Evolutionary conservation across 2,113 vertebrate species (phyloP), one percentile per base, ranked within the genome.

Genomic region (Chamaetylas fuelleborni): DNA sequence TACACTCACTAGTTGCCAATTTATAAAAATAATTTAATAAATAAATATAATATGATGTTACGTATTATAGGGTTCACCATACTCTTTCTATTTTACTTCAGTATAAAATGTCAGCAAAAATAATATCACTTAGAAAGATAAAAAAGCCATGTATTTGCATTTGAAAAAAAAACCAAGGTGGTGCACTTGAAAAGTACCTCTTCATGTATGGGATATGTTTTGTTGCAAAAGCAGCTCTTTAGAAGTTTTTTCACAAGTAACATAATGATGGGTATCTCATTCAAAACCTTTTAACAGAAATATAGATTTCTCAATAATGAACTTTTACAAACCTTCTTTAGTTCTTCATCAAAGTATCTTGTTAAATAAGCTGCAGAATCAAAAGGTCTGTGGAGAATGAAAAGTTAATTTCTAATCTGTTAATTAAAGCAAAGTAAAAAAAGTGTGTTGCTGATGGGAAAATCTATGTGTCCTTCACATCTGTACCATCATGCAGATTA

Each of bases 341-440:
- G 61, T 72, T 93, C 34, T 38, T 69, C 58, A 57, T 92, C 66
- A 93, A 92, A 73, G 76, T 42, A 26, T 70, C 56, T 80, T 91
- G 28, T 70, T 93, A 90, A 96, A 90, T 86, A 93, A 79, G 40
- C 14, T 42, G 40, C 40, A 40, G 77, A 74, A 56, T 78, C 17
- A 56, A 92, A n/a, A 81, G 76, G 25, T 71, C 91, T 38, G 1
- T 62, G 40, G 88, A 86, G 88, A 93, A 74, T 60, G 18, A 86
- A 58, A 94, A 78, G 42, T 76, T 92, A 82, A 91, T 97, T 92
- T 91, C 62, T 73, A 89, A 80, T 61, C 50, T 65, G 25, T 95
- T 95, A 93, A 91, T 91, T 96, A 95, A 94, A 48, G 51, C 79
- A 74, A 92, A 87, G 33, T 48, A 25, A 48, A 67, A 72, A 72